phyloP scores from a whole-genome alignment of 2,797 vertebrate genomes.

The Characodon lateralis region DNA sequence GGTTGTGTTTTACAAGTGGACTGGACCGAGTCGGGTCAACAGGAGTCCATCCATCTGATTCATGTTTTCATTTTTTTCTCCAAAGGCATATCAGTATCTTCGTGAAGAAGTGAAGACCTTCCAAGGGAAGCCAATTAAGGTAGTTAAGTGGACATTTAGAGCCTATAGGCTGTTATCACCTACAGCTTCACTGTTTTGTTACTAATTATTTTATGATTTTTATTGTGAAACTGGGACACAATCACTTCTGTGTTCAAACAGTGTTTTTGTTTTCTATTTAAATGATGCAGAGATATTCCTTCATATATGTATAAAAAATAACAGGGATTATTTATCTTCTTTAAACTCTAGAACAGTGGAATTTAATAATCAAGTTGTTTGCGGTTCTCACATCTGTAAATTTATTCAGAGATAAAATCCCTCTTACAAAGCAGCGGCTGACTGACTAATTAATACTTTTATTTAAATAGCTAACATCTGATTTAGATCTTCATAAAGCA shows the following conservation, averaged over 20 bases:
- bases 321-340: too few species aligned
- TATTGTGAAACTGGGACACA: not conserved
- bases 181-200: not conserved
- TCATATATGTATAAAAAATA: not conserved
- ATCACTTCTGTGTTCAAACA: not conserved
- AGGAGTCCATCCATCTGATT: too few species aligned
- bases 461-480: not conserved
- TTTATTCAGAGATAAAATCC: not conserved
- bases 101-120: constrained; percentile 99
- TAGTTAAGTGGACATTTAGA: constrained; percentile 50
- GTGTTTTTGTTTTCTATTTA: not conserved
- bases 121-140: constrained; percentile 99
- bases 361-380: too few species aligned
- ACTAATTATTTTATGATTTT: not conserved
- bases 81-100: constrained; percentile 95
- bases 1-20: not conserved
- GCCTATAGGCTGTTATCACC: not conserved
- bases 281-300: not conserved
- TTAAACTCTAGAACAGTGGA: too few species aligned
- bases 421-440: not conserved
- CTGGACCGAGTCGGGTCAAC: not conserved
- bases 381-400: too few species aligned
- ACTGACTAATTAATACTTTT: not conserved
- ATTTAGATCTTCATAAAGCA: constrained; percentile 3
- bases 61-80: not conserved